phyloP scores from a whole-genome alignment of 1,140 invertebrate species.

The Mactra quadrangularis region DNA sequence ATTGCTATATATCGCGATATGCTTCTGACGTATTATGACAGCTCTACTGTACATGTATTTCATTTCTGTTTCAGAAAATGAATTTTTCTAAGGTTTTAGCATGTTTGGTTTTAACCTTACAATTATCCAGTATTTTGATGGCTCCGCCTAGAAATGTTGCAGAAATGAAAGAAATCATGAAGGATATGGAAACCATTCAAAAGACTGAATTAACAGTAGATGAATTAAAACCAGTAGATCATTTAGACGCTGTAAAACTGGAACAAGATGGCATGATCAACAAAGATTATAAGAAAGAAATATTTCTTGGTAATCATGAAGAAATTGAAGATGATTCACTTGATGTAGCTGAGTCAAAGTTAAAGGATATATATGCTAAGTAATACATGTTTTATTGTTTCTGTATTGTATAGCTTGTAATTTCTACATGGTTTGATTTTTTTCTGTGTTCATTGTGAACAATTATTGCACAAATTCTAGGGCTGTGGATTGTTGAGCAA shows the following conservation, averaged over 20 bases:
- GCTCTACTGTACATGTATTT: too few relatives aligned
- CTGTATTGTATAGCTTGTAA: constrained; percentile 55
- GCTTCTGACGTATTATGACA: too few relatives aligned
- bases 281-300: constrained; percentile 81
- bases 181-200: background rate
- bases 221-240: constrained; percentile 80
- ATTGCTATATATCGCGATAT: too few relatives aligned
- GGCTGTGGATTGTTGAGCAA: too few relatives aligned
- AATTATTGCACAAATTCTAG: too few relatives aligned
- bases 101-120: background rate
- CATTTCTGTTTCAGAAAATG: constrained; percentile 1
- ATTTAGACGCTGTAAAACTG: constrained; percentile 81
- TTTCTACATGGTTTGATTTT: too few relatives aligned
- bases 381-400: too few relatives aligned
- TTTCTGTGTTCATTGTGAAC: too few relatives aligned
- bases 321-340: constrained; percentile 75
- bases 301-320: constrained; percentile 82
- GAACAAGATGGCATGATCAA: constrained; percentile 83
- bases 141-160: constrained; percentile 43
- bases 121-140: constrained; percentile 3
- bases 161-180: constrained; percentile 28
- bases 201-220: constrained; percentile 61
- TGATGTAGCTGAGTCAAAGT: constrained; percentile 72
- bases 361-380: constrained; percentile 80
- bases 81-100: background rate